A percentile compares a stretch with the other conserved stretches of the same genome.
Conservation (phyloP, 2,888 invertebrate species). For the Microctonus aethiopoides region DNA sequence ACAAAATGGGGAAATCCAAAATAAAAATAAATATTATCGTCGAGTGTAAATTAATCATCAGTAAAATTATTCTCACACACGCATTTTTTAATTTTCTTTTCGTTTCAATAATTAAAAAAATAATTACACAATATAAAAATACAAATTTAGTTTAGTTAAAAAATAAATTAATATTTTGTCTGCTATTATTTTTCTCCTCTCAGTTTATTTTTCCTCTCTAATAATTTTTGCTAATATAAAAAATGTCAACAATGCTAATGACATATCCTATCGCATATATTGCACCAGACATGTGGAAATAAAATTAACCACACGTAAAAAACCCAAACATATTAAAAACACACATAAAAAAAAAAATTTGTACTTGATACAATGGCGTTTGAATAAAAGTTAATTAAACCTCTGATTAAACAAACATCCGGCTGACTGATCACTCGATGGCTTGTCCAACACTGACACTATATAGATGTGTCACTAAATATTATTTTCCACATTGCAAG, state of each 20-base stretch:
- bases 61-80: neutral
- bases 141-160: too few relatives aligned
- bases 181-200: neutral
- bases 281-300: neutral
- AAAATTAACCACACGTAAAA: neutral
- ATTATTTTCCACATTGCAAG: constrained; percentile 27
- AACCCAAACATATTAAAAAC: too few relatives aligned
- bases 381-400: constrained; percentile 25
- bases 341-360: neutral
- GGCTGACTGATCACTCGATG: constrained; percentile 10
- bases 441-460: constrained; percentile 16
- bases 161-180: too few relatives aligned
- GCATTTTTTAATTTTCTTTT: too few relatives aligned
- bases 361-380: constrained; percentile 5
- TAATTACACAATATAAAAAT: too few relatives aligned
- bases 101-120: too few relatives aligned
- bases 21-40: too few relatives aligned
- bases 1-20: neutral
- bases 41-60: neutral
- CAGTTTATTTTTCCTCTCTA: neutral
- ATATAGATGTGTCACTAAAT: constrained; percentile 24
- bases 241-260: neutral
- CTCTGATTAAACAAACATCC: constrained; percentile 20
- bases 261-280: neutral
- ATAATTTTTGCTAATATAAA: neutral